A percentile compares a stretch with the other conserved stretches of the same genome.
Conservation (phyloP, 2,888 invertebrate species). For the Drosophila dives region DNA sequence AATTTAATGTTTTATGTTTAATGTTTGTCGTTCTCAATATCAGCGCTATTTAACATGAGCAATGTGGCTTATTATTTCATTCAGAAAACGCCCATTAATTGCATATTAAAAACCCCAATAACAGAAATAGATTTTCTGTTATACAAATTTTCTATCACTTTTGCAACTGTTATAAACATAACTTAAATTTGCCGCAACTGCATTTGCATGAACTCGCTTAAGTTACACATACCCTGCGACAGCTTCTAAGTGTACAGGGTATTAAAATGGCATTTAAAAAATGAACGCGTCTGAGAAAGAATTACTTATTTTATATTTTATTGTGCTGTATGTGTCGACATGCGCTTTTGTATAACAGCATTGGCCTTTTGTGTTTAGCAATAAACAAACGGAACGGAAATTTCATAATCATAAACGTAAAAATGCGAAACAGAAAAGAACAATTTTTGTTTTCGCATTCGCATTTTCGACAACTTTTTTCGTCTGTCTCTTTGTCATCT, state of each 20-base stretch:
- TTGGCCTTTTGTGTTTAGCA: slow-evolving; percentile 48
- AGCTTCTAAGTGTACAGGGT: slow-evolving; percentile 19
- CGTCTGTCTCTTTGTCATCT: slow-evolving; percentile 3
- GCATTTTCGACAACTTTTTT: slow-evolving; percentile 52
- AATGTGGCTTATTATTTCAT: neutral
- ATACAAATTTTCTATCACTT: neutral
- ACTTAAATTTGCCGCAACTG: neutral
- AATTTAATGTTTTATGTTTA: neutral
- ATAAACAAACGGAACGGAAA: slow-evolving; percentile 69
- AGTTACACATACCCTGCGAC: neutral
- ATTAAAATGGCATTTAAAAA: slow-evolving; percentile 46
- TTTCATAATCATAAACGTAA: slow-evolving; percentile 71
- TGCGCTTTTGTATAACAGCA: slow-evolving; percentile 57
- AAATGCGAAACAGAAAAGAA: slow-evolving; percentile 36
- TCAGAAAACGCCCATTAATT: neutral
- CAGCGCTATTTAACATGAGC: neutral
- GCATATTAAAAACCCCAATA: neutral
- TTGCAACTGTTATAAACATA: neutral
- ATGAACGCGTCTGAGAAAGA: slow-evolving; percentile 36
- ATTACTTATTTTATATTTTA: slow-evolving; percentile 40
- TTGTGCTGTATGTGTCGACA: slow-evolving; percentile 38
- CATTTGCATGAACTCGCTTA: neutral
- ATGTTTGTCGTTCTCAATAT: neutral
- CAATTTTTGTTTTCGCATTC: slow-evolving; percentile 49
- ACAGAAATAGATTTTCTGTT: neutral